Evolutionary conservation across 2,888 invertebrate species (phyloP).

Genomic region (Athalia cordata): DNA sequence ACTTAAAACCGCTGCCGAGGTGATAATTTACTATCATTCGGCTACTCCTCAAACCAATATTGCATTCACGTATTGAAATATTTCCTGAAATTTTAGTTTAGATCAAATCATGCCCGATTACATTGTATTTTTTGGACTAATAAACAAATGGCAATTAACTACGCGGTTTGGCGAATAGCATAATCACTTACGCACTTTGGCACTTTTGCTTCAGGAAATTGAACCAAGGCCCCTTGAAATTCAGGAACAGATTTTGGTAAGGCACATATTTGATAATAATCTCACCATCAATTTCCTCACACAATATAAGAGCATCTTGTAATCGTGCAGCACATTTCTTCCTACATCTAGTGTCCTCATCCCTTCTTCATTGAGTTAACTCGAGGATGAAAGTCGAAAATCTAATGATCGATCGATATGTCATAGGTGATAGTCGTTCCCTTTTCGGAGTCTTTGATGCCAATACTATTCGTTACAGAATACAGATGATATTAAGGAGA

Average conservation of each 20-base stretch:
- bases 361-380: too few species aligned
- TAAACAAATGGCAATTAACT: neutral
- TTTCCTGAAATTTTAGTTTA: too few species aligned
- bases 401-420: neutral
- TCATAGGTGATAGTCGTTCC: neutral
- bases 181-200: neutral
- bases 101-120: neutral
- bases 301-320: neutral
- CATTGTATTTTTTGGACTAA: neutral
- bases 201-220: slow-evolving; percentile 61
- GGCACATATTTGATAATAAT: slow-evolving; percentile 45
- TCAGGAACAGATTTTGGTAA: slow-evolving; percentile 63
- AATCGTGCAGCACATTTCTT: too few species aligned
- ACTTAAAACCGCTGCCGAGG: too few species aligned
- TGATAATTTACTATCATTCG: too few species aligned
- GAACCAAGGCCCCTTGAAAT: slow-evolving; percentile 61
- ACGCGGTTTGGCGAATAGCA: neutral
- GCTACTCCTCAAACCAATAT: too few species aligned
- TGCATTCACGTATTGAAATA: too few species aligned
- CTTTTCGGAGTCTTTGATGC: neutral
- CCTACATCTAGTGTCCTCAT: too few species aligned
- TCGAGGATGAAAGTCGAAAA: too few species aligned
- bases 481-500: slow-evolving; percentile 16
- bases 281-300: neutral
- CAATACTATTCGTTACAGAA: slow-evolving; percentile 1